phyloP scores from a whole-genome alignment of 2,888 invertebrate species.

The Rotaria sp. region DNA sequence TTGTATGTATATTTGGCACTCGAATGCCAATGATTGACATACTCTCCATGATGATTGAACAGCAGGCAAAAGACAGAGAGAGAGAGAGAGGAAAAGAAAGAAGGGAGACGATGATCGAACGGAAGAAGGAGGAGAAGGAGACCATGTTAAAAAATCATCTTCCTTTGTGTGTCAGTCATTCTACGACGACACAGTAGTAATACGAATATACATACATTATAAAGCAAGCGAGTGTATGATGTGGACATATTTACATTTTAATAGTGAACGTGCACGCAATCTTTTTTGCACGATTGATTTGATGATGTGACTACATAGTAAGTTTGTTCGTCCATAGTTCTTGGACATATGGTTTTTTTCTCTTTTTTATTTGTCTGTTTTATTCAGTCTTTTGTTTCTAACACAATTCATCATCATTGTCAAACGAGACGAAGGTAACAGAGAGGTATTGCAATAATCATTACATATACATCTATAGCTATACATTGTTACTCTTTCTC shows the following conservation, averaged over 20 bases:
- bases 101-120: not conserved
- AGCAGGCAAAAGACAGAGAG: not conserved
- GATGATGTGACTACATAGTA: slow-evolving; percentile 2
- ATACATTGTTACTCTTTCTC: not conserved
- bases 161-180: slow-evolving; percentile 17
- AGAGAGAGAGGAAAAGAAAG: not conserved
- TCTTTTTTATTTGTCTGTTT: not conserved
- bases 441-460: slow-evolving; percentile 3
- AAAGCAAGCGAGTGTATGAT: not conserved
- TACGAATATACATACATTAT: slow-evolving; percentile 17
- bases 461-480: not conserved
- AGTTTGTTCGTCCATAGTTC: not conserved
- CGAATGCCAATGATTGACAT: not conserved
- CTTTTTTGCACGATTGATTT: slow-evolving; percentile 7
- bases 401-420: not conserved
- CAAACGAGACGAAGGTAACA: not conserved
- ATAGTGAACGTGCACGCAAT: slow-evolving; percentile 24
- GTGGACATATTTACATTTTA: slow-evolving; percentile 25
- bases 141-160: slow-evolving; percentile 22
- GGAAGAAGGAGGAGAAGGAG: slow-evolving; percentile 14
- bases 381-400: not conserved
- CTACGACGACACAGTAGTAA: not conserved
- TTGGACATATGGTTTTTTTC: not conserved
- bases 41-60: not conserved
- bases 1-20: not conserved